Percentiles rank a stretch among this genome's conserved stretches.
Evolutionary conservation across 2,113 vertebrate genomes (phyloP).

Genomic region (Ivindomyrus marchei): DNA sequence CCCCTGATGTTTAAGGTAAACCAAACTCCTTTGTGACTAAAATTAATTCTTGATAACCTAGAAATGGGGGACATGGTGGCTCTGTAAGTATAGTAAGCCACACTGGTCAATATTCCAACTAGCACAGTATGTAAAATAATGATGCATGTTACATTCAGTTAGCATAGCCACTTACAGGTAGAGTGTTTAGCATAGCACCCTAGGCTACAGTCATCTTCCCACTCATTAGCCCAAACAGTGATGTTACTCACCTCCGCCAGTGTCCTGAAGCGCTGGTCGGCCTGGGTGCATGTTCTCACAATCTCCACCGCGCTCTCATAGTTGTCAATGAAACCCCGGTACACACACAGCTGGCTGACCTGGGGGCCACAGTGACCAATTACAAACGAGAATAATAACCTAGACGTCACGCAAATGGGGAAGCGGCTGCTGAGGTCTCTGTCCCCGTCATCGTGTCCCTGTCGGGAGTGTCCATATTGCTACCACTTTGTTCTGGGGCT

Average conservation of each 20-base stretch:
- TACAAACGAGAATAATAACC: neutral
- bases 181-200: neutral
- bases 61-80: neutral
- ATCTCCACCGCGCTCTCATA: slow-evolving; percentile 56
- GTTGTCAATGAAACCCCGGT: slow-evolving; percentile 62
- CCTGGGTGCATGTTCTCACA: slow-evolving; percentile 50
- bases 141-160: neutral
- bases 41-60: neutral
- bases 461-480: neutral
- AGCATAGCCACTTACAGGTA: neutral
- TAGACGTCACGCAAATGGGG: neutral
- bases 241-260: slow-evolving; percentile 54
- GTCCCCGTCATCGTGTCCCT: neutral
- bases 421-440: neutral
- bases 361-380: slow-evolving; percentile 25
- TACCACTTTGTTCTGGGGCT: neutral
- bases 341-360: slow-evolving; percentile 62
- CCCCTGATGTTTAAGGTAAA: neutral
- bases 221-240: neutral
- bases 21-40: neutral
- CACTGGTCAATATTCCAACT: neutral
- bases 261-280: slow-evolving; percentile 53
- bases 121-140: neutral
- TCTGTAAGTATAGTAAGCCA: neutral
- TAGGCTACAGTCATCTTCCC: neutral